Evolutionary conservation across 1,140 invertebrate species (phyloP).

Genomic region (Drosophila arizonae): DNA sequence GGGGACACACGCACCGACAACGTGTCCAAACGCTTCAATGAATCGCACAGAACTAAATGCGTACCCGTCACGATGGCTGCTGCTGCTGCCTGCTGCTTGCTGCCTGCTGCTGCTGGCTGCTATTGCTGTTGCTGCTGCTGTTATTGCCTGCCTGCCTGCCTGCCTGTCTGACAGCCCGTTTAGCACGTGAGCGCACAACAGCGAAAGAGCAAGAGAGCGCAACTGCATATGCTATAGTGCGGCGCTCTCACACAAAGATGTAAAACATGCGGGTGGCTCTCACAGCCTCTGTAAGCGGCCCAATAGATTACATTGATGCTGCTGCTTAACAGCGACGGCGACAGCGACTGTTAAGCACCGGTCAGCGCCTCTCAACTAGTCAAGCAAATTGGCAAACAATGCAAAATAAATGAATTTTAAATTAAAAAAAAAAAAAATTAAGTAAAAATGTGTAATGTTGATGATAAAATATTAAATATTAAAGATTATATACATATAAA

Average conservation of each 20-base stretch:
- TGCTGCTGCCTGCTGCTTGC: conserved; percentile 15
- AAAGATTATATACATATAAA: too few species aligned
- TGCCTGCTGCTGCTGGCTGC: conserved; percentile 11
- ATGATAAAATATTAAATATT: too few species aligned
- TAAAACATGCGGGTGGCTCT: conserved; percentile 47
- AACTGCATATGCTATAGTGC: background rate
- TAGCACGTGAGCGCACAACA: conserved; percentile 1
- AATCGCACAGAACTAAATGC: conserved; percentile 73
- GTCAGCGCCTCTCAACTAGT: conserved; percentile 2
- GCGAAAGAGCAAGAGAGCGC: conserved; percentile 6
- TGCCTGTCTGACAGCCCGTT: conserved; percentile 12
- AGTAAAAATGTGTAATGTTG: too few species aligned
- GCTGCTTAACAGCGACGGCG: conserved; percentile 20
- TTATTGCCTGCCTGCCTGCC: conserved; percentile 10
- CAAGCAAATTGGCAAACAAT: conserved; percentile 4
- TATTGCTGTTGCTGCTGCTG: conserved; percentile 9
- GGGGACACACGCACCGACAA: conserved; percentile 43
- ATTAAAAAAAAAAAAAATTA: too few species aligned
- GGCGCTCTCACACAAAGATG: conserved; percentile 13
- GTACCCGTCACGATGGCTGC: conserved; percentile 17
- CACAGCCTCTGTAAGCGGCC: conserved; percentile 30
- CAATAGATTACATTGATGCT: conserved; percentile 39
- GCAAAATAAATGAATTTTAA: too few species aligned
- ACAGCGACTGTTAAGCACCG: conserved; percentile 18
- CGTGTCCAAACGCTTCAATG: conserved; percentile 72